These are phyloP conservation scores for Henricia sp. DNA, from an alignment of 53 echinoderm and acorn worm genomes.

Conservation along the genomic window DNA sequence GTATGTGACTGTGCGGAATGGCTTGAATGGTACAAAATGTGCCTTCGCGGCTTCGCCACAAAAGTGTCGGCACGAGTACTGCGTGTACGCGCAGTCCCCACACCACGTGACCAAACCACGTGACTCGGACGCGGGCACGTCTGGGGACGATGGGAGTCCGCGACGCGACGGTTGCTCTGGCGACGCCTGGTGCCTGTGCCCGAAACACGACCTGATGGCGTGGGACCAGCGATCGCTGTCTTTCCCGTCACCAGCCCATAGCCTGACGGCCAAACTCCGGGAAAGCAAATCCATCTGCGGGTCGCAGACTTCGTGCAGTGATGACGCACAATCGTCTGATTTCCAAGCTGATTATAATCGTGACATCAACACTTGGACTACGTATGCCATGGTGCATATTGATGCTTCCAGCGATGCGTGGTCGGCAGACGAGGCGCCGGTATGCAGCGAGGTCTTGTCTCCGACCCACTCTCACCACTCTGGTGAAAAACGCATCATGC, in stretches of 20 bases:
- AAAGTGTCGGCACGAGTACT: conserved; percentile 40
- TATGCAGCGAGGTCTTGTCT: conserved; percentile 29
- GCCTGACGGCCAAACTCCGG: conserved; percentile 22
- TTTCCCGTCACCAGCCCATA: conserved; percentile 34
- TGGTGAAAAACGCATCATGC: conserved; percentile 51
- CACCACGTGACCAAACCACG: conserved; percentile 6
- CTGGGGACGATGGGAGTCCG: conserved; percentile 39
- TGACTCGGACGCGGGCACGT: conserved; percentile 8
- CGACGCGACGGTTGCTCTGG: conserved; percentile 19
- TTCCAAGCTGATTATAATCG: conserved; percentile 89
- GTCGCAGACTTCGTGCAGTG: conserved; percentile 41
- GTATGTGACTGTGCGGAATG: conserved; percentile 24
- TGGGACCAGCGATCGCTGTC: conserved; percentile 46
- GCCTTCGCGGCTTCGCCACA: conserved; percentile 37
- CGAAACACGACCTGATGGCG: conserved; percentile 34
- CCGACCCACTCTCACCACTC: conserved; percentile 56
- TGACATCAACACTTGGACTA: conserved; percentile 97
- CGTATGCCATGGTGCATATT: conserved; percentile 92
- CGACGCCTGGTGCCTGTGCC: conserved; percentile 40
- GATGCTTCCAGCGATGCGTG: conserved; percentile 67
- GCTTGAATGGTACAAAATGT: conserved; percentile 58
- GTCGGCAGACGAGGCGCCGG: conserved; percentile 32
- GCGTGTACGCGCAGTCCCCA: background rate
- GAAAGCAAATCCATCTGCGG: conserved; percentile 32
- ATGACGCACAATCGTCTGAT: conserved; percentile 74